Evolutionary conservation across 2,113 vertebrate genomes (phyloP), one percentile per base, ranked within the genome.

Genomic region (Sylvilagus bachmani): DNA sequence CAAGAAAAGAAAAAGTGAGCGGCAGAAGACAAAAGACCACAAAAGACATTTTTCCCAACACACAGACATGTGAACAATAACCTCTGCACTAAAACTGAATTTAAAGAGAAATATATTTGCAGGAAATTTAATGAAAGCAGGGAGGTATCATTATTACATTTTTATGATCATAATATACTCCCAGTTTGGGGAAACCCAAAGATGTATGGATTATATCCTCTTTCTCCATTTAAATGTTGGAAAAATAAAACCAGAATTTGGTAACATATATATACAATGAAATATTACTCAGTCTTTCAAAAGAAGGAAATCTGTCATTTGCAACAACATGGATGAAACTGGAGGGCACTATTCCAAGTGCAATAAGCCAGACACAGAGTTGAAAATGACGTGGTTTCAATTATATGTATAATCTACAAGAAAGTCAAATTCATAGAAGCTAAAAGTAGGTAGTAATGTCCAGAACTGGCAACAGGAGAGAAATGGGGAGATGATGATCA

Each of bases 191-290:
- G 51, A 94, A 87, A 91, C 5, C 12, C 6, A 22, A 95, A 24
- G 87, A 74, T 94, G 53, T 3, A 49, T 10, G 33, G 11, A 53
- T 73, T 62, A 49, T 10, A 27, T 3, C 19, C 1, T 77, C 8
- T 71, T 51, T 7, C 38, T 61, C 78, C 61, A 61, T 3, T 78
- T 38, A 67, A 91, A 58, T 33, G 3, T 51, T 87, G 51, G 53
- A 94, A 90, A 91, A 93, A 55, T 38, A 36, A 97, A 94, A 49
- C 11, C 29, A 92, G 36, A 84, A 75, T 61, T 89, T 90, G 49
- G 5, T 29, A 71, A 82, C 64, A 75, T 49, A 77, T 33, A 29
- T 58, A n/a, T 19, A n/a, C 51, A 51, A 58, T 58, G 55, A 11
- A 64, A 64, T 36, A 24, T 58, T 31, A 85, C 24, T 92, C 27